Percentiles rank a stretch among this genome's conserved stretches.
phyloP scores from a whole-genome alignment of 2,797 vertebrate genomes.

The Sebastiscus albofasciatus region DNA sequence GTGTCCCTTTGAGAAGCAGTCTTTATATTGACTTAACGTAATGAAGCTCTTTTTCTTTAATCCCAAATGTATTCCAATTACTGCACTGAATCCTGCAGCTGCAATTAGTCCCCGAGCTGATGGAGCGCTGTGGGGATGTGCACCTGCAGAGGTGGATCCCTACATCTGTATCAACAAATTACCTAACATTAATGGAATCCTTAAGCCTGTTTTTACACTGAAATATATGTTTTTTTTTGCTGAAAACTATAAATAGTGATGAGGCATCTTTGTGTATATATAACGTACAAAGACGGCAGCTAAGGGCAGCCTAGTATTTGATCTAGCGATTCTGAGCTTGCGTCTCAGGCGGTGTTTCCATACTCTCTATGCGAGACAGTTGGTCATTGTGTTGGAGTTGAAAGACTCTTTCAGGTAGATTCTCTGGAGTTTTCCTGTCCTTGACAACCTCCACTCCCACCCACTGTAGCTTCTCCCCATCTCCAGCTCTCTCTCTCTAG shows the following conservation, averaged over 20 bases:
- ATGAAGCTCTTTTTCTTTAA: constrained; percentile 33
- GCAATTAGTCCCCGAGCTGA: constrained; percentile 41
- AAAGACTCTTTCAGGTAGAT: constrained; percentile 31
- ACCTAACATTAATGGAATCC: not conserved
- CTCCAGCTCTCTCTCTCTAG: constrained; percentile 13
- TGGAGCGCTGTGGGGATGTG: constrained; percentile 1
- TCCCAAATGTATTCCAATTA: constrained; percentile 52
- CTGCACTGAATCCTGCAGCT: constrained; percentile 26
- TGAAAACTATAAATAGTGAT: not conserved
- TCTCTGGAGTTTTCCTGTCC: constrained; percentile 30
- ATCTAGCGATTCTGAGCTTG: not conserved
- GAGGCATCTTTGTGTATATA: not conserved
- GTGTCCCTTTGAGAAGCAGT: constrained; percentile 46
- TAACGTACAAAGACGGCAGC: not conserved
- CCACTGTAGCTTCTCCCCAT: constrained; percentile 18
- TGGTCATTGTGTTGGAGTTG: not conserved
- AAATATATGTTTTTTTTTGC: not conserved
- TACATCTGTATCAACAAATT: not conserved
- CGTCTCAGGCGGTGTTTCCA: not conserved
- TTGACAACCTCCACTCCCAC: constrained; percentile 33
- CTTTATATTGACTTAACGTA: constrained; percentile 63
- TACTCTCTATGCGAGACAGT: not conserved
- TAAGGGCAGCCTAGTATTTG: not conserved
- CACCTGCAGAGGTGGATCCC: constrained; percentile 2
- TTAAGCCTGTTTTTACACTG: not conserved